These are phyloP conservation scores for Phalacrocorax pelagicus DNA, from an alignment of 2,113 vertebrate genomes.

Conservation along the genomic window DNA sequence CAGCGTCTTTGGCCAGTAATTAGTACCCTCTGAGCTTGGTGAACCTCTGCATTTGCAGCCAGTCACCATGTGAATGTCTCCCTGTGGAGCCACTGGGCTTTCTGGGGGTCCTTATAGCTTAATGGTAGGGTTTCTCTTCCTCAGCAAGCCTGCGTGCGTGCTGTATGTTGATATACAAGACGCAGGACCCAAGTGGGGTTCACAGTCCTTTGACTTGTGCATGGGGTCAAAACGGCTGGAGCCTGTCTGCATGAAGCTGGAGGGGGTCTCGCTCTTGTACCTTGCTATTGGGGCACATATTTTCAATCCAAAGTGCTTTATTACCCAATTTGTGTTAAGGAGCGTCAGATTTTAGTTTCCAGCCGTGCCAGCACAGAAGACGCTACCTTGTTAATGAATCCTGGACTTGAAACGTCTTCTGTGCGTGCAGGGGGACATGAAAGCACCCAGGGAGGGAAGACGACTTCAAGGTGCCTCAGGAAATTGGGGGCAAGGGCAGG, in stretches of 20 bases:
- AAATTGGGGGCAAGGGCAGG: neutral
- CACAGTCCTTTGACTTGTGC: neutral
- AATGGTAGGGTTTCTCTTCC: neutral
- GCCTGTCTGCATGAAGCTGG: neutral
- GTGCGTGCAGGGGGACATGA: neutral
- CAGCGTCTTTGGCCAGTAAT: neutral
- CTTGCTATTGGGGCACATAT: neutral
- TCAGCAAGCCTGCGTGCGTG: neutral
- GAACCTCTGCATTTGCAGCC: neutral
- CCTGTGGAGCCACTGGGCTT: neutral
- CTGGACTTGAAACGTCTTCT: neutral
- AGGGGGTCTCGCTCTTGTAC: neutral
- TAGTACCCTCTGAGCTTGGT: neutral
- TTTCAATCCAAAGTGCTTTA: neutral
- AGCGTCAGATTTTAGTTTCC: neutral
- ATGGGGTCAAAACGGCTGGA: fast-evolving
- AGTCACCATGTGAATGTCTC: neutral
- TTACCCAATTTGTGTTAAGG: conserved; percentile 23
- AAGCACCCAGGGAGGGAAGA: conserved; percentile 7
- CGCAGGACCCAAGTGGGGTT: neutral
- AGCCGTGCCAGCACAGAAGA: conserved; percentile 12
- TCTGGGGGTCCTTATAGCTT: neutral
- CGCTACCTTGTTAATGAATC: conserved; percentile 9
- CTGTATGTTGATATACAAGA: fast-evolving
- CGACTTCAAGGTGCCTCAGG: neutral